Percentiles rank a stretch among this genome's conserved stretches.
Conservation (phyloP, 2,888 invertebrate species). For the Mamestra brassicae region DNA sequence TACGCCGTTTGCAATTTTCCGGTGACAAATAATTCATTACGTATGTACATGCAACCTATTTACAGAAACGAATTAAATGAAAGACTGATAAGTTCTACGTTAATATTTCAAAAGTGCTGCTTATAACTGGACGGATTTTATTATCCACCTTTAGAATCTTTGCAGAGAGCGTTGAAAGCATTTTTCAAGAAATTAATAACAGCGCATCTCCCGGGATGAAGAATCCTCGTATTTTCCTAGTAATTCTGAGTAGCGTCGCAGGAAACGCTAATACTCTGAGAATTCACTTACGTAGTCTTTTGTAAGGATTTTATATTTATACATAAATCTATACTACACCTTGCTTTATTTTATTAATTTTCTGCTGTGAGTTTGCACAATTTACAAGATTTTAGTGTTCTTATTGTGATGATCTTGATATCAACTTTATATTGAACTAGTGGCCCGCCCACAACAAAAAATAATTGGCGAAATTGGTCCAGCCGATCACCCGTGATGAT, state of each 20-base stretch:
- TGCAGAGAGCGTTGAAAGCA: constrained; percentile 9
- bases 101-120: constrained; percentile 9
- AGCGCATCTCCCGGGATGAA: not conserved
- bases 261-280: constrained; percentile 7
- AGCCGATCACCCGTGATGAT: no score
- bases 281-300: constrained; percentile 3
- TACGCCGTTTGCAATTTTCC: no score
- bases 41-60: no score
- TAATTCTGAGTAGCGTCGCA: not conserved
- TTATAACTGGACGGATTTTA: constrained; percentile 20
- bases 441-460: no score
- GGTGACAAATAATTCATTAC: no score
- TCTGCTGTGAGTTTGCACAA: no score
- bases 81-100: not conserved
- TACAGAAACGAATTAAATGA: no score
- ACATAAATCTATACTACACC: not conserved
- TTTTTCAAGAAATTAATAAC: constrained; percentile 41
- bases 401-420: no score
- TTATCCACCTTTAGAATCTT: constrained; percentile 18
- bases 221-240: constrained; percentile 36
- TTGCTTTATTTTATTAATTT: not conserved
- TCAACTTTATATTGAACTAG: no score
- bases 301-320: not conserved
- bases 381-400: no score
- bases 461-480: no score